Conservation (phyloP, 2,797 vertebrate species). For the Bufotes viridis region DNA sequence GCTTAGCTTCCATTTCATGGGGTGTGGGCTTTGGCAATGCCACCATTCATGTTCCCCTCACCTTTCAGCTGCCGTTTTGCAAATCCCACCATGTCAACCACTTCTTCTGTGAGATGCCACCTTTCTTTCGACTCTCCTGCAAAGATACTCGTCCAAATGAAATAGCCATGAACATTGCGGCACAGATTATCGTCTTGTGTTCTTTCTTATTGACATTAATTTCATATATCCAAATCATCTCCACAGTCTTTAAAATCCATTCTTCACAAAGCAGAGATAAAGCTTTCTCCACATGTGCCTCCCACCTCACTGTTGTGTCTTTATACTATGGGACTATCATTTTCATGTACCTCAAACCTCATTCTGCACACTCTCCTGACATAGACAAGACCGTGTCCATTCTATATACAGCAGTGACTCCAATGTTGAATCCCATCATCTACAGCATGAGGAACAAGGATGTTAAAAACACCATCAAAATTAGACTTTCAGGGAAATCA, state of each 20-base stretch:
- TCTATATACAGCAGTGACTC: constrained; percentile 26
- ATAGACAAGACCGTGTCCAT: constrained; percentile 13
- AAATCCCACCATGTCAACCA: constrained; percentile 29
- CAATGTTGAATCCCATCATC: constrained; percentile 42
- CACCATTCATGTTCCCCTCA: background rate
- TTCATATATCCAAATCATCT: background rate
- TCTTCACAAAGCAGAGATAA: constrained; percentile 25
- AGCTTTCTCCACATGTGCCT: constrained; percentile 38
- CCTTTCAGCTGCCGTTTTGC: constrained; percentile 4
- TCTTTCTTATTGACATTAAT: background rate
- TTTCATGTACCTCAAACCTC: constrained; percentile 21
- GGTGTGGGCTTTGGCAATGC: background rate
- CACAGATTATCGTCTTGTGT: background rate
- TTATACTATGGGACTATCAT: constrained; percentile 28
- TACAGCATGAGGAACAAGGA: constrained; percentile 26
- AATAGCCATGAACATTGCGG: background rate
- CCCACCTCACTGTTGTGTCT: constrained; percentile 34
- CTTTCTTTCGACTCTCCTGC: constrained; percentile 28
- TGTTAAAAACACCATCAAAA: background rate
- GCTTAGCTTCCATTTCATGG: constrained; percentile 9
- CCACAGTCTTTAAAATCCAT: constrained; percentile 21
- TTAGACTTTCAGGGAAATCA: background rate
- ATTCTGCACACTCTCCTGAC: background rate
- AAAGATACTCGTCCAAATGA: background rate
- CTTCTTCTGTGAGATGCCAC: constrained; percentile 41